Percentiles rank a stretch among this genome's conserved stretches.
phyloP scores from a whole-genome alignment of 2,113 vertebrate genomes.

The Oryzias woworae region DNA sequence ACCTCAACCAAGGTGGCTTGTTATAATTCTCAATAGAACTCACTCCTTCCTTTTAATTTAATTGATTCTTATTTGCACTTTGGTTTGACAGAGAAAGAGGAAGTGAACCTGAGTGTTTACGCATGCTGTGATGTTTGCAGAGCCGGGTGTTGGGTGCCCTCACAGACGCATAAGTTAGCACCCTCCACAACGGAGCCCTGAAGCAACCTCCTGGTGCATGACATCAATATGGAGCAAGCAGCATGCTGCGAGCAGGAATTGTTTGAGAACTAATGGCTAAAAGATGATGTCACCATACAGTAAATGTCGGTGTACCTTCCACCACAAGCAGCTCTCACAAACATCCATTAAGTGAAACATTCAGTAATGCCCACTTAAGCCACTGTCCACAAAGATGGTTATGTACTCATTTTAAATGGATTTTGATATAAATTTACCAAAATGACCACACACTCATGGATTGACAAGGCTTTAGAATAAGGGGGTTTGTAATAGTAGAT shows the following conservation, averaged over 20 bases:
- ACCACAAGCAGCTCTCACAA: constrained; percentile 36
- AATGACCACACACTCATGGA: too few species aligned
- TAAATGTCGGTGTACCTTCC: constrained; percentile 53
- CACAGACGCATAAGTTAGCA: constrained; percentile 78
- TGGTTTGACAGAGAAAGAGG: constrained; percentile 53
- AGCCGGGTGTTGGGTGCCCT: constrained; percentile 55
- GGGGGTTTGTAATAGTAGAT: too few species aligned
- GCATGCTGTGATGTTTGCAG: constrained; percentile 59
- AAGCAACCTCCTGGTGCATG: constrained; percentile 64
- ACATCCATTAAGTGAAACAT: constrained; percentile 27
- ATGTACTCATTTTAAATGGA: too few species aligned
- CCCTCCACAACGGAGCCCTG: constrained; percentile 65
- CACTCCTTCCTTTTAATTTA: constrained; percentile 67
- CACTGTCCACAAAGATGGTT: background rate
- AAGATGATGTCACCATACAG: constrained; percentile 68
- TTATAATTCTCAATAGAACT: constrained; percentile 41
- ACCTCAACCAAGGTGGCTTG: constrained; percentile 61
- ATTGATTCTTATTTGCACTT: constrained; percentile 71
- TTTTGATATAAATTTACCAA: too few species aligned
- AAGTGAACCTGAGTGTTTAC: constrained; percentile 73
- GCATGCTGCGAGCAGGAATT: constrained; percentile 71
- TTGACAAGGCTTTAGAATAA: too few species aligned
- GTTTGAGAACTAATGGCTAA: constrained; percentile 71
- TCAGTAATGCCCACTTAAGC: background rate
- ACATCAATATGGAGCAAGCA: constrained; percentile 80